A percentile compares a stretch with the other conserved stretches of the same genome.
Conservation (phyloP, 2,797 vertebrate species). For the Eptatretus atami region DNA sequence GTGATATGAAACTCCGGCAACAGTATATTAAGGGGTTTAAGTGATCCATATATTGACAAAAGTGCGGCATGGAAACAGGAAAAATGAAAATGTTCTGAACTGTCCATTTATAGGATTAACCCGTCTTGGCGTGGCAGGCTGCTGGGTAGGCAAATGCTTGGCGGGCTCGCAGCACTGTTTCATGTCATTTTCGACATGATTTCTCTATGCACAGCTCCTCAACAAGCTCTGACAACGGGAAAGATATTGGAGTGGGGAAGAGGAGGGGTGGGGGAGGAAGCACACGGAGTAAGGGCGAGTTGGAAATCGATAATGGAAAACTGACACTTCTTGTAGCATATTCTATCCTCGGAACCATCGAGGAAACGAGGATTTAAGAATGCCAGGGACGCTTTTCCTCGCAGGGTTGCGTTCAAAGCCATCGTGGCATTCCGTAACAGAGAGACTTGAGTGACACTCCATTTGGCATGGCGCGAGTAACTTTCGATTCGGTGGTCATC, state of each 20-base stretch:
- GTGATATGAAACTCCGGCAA: no score
- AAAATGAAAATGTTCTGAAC: conserved; percentile 5
- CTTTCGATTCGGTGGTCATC: conserved; percentile 3
- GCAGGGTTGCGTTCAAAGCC: no score
- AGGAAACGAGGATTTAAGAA: no score
- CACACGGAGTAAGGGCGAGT: not conserved
- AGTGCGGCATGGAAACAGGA: conserved; percentile 4
- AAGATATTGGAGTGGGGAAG: no score
- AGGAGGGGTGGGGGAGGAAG: not conserved
- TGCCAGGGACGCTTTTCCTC: no score
- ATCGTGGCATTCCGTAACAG: no score
- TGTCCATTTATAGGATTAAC: conserved; percentile 5
- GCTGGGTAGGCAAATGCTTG: conserved; percentile 2
- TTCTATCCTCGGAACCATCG: not conserved
- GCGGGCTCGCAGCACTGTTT: not conserved
- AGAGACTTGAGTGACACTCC: conserved; percentile 1
- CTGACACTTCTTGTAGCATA: not conserved
- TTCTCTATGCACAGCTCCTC: not conserved
- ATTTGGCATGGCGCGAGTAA: conserved; percentile 3
- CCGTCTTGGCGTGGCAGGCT: conserved; percentile 2
- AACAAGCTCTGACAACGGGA: not conserved
- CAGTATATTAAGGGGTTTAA: not conserved
- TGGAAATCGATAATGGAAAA: conserved; percentile 2
- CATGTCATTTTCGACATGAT: conserved; percentile 4
- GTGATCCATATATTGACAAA: conserved; percentile 2